A percentile compares a stretch with the other conserved stretches of the same genome.
Conservation (phyloP, 2,113 vertebrate genomes). For the Grantiella picta region DNA sequence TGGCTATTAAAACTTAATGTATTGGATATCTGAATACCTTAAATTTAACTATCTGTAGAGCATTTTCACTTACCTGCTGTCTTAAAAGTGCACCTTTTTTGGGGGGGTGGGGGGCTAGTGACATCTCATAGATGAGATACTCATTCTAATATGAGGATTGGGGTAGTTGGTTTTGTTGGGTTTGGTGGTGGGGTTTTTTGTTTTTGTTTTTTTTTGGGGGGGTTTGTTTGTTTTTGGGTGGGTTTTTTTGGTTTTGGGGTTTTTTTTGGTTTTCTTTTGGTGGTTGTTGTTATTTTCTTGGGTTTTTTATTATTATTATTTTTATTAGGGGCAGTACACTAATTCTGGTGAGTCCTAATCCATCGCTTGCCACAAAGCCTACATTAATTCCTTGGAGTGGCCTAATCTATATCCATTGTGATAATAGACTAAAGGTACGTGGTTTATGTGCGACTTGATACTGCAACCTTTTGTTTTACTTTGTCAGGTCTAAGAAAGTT, state of each 20-base stretch:
- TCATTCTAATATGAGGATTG: neutral
- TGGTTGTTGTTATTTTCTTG: no score
- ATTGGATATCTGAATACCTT: neutral
- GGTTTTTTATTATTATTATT: no score
- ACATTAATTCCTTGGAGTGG: conserved; percentile 89
- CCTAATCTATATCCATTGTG: conserved; percentile 86
- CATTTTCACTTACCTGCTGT: neutral
- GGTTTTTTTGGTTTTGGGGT: no score
- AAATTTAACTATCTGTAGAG: neutral
- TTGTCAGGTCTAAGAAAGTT: neutral
- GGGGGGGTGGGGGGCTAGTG: neutral
- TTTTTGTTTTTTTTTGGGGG: neutral
- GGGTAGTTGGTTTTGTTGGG: neutral
- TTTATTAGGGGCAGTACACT: conserved; percentile 79
- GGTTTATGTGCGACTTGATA: neutral
- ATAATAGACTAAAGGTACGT: conserved; percentile 84
- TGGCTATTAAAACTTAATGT: neutral
- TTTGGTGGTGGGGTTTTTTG: no score
- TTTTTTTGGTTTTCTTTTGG: no score
- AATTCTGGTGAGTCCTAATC: conserved; percentile 92
- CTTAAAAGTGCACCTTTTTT: neutral
- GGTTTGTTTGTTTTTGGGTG: no score
- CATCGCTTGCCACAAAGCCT: conserved; percentile 80
- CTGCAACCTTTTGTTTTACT: neutral
- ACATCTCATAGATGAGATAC: neutral